Conservation (phyloP, 2,888 invertebrate species). For the Magallana nippona region DNA sequence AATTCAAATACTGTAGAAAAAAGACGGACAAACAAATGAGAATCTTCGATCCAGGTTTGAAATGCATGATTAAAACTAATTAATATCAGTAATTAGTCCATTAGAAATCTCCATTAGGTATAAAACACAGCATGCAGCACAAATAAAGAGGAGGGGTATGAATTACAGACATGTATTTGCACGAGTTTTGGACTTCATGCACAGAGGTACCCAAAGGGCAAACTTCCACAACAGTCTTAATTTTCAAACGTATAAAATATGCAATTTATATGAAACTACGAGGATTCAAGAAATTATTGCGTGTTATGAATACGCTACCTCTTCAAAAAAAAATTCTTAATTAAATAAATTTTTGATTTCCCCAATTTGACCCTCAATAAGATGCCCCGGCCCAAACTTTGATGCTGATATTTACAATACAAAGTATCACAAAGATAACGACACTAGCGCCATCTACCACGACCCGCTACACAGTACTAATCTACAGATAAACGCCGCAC, state of each 20-base stretch:
- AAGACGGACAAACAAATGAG: background rate
- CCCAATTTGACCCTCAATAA: background rate
- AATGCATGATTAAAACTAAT: background rate
- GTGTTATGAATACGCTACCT: background rate
- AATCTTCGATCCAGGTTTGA: background rate
- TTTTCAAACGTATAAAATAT: no score
- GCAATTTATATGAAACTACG: no score
- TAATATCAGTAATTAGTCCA: background rate
- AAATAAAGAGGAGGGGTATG: background rate
- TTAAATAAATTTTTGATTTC: background rate
- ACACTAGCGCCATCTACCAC: background rate
- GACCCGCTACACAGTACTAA: no score
- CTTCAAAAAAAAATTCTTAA: background rate
- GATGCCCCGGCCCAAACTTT: background rate
- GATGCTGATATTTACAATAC: conserved; percentile 9
- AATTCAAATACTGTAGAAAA: conserved; percentile 23
- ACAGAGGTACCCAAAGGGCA: background rate
- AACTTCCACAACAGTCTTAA: background rate
- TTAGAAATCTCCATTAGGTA: background rate
- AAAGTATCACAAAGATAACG: conserved; percentile 8
- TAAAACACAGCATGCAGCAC: background rate
- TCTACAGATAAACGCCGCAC: no score
- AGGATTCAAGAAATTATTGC: no score
- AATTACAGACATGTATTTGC: background rate
- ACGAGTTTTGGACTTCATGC: conserved; percentile 12